phyloP scores from a whole-genome alignment of 2,113 vertebrate genomes.

The Neomonachus schauinslandi region DNA sequence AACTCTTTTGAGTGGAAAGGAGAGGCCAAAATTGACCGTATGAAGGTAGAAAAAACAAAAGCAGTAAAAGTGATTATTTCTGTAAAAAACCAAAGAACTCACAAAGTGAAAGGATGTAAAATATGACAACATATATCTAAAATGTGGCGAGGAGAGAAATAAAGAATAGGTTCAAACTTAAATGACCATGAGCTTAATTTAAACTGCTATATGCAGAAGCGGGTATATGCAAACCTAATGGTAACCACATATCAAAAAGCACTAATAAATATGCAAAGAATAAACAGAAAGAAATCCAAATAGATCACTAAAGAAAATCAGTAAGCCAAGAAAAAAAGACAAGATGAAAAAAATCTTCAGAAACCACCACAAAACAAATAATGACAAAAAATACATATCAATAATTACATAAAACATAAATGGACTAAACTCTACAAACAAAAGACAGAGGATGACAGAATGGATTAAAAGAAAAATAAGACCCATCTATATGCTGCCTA shows the following conservation, averaged over 20 bases:
- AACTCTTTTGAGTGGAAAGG: background rate
- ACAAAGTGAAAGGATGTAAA: background rate
- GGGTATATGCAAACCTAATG: background rate
- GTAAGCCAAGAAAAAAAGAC: background rate
- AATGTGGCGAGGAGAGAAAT: background rate
- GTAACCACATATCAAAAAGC: background rate
- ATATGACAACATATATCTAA: background rate
- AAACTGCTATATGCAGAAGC: background rate
- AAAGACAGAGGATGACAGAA: background rate
- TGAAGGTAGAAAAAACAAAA: background rate
- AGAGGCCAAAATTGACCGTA: background rate
- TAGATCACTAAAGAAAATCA: background rate
- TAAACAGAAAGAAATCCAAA: too few relatives aligned
- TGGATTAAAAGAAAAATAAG: background rate
- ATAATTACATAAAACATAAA: background rate
- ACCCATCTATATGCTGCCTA: background rate
- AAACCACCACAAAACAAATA: background rate
- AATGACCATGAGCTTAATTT: background rate
- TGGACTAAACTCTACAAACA: background rate
- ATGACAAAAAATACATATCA: background rate
- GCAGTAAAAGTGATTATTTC: background rate
- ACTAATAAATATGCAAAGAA: background rate
- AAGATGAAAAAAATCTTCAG: background rate
- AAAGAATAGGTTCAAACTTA: background rate
- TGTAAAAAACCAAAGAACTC: background rate